A percentile compares a stretch with the other conserved stretches of the same genome.
These are phyloP conservation scores for Serripes groenlandicus DNA, from an alignment of 2,888 invertebrate genomes.

Conservation along the genomic window DNA sequence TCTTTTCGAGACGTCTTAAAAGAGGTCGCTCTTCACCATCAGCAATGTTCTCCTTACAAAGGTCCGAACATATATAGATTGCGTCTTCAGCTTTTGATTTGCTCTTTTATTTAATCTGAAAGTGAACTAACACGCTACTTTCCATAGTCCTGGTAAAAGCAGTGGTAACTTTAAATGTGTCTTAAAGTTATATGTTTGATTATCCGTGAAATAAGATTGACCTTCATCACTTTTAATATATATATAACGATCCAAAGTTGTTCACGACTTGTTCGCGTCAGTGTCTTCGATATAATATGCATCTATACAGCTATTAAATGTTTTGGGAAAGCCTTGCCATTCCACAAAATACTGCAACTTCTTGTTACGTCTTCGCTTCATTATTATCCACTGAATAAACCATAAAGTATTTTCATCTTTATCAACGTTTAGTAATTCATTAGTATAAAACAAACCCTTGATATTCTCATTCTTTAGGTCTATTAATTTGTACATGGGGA, in stretches of 20 bases:
- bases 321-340: background rate
- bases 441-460: too few species aligned
- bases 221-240: slow-evolving; percentile 2
- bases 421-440: too few species aligned
- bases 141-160: background rate
- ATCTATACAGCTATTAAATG: background rate
- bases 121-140: background rate
- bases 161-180: background rate
- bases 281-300: background rate
- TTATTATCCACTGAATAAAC: background rate
- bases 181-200: background rate
- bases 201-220: background rate
- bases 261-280: too few species aligned
- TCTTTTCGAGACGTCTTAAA: background rate
- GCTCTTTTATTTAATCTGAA: background rate
- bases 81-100: background rate
- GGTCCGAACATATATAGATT: background rate
- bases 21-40: background rate
- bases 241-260: background rate
- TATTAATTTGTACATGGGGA: too few species aligned
- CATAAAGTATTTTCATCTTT: too few species aligned
- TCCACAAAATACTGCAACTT: background rate
- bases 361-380: background rate
- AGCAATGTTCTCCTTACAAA: too few species aligned
- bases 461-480: too few species aligned